Base-by-base conservation (phyloP, 2,113 vertebrate genomes). In the Ptychochromis oligacanthus region DNA sequence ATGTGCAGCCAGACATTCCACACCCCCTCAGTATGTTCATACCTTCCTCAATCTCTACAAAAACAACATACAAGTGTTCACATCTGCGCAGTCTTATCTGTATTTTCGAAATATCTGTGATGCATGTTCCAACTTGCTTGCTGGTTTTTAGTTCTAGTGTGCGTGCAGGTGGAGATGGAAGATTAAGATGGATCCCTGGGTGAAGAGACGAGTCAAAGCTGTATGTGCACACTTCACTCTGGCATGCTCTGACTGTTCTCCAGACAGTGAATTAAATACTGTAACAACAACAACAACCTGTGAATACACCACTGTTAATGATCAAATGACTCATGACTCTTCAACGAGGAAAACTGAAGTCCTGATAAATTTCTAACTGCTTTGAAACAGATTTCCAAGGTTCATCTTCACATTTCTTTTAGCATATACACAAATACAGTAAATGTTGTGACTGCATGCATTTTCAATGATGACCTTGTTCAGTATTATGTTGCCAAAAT, bases 351-450 rank as follows among this genome's bases (percentile, higher is more conserved):
- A 0, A 26, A 18, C 15, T 18, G 4, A 55, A 55, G 20, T 54
- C 52, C 17, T 0, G 64, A 4, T 1, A 20, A 0, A 20, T 5
- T 5, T 20, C 28, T 14, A 13, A 49, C 46, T 49, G 24, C 6
- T 70, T 70, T 6, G 15, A 52, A 18, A 52, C 49, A 7, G 11
- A 2, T 49, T 49, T 49, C 12, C 14, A 22, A 52, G 31, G 17
- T 9, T 28, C 28, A 10, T 49, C 28, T 2, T 13, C 65, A 52
- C 10, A 1, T 46, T 70, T 70, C 28, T 14, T 1, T 52, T 20
- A 28, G 24, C 0, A 52, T 4, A 0, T 7, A 15, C 65, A 20
- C 1, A 20, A 13, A 52, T 1, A 70, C 24, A 67, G 40, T 26
- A 18, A 11, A 15, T 49, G 43, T 52, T 70, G 65, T 70, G 12